Percentiles rank a stretch among this genome's conserved stretches.
Conservation (phyloP, 2,797 vertebrate species). For the Kryptopterus vitreolus region DNA sequence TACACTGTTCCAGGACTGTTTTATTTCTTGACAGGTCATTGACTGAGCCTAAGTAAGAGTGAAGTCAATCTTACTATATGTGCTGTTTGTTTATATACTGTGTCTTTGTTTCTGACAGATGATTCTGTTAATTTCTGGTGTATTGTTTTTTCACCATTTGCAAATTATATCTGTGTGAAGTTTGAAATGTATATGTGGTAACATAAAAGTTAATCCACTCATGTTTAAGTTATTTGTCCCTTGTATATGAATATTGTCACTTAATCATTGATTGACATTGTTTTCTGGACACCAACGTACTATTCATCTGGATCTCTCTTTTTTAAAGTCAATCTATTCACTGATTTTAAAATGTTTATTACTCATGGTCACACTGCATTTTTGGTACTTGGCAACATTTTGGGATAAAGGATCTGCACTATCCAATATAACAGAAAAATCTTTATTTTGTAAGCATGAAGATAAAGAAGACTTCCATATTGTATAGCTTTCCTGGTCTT, state of each 20-base stretch:
- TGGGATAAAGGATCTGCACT: no score
- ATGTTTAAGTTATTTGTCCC: conserved; percentile 22
- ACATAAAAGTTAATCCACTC: conserved; percentile 6
- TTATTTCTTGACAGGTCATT: conserved; percentile 20
- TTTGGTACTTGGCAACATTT: not conserved
- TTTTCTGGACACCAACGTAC: not conserved
- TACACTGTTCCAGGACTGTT: not conserved
- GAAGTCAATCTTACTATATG: not conserved
- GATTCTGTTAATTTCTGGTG: not conserved
- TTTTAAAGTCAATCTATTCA: not conserved
- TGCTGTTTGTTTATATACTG: conserved; percentile 17
- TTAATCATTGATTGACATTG: not conserved
- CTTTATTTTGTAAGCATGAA: not conserved
- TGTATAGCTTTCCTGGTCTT: not conserved
- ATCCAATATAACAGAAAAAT: not conserved
- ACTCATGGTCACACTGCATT: not conserved
- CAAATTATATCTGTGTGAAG: not conserved
- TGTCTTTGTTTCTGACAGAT: conserved; percentile 18
- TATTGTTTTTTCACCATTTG: not conserved
- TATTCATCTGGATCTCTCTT: not conserved
- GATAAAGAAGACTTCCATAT: not conserved
- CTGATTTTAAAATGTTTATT: not conserved
- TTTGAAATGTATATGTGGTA: not conserved
- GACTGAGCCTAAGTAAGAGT: not conserved
- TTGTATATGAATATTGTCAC: not conserved